phyloP scores from a whole-genome alignment of 2,797 vertebrate species.

The Poecilia velifera region DNA sequence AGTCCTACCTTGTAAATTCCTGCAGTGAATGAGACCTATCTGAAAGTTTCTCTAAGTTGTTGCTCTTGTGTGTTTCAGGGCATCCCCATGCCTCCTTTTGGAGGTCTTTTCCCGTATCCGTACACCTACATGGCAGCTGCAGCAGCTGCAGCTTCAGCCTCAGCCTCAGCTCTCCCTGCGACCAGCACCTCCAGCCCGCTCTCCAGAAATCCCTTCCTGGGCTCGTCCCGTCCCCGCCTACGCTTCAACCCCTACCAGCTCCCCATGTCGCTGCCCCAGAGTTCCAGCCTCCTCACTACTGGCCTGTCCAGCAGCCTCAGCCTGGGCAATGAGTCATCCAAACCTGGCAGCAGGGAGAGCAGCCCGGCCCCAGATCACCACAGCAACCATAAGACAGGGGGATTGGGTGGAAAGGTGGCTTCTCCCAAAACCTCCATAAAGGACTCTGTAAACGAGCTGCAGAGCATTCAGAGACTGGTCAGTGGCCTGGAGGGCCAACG shows the following conservation, averaged over 20 bases:
- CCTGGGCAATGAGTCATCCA: constrained; percentile 86
- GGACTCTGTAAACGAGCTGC: constrained; percentile 95
- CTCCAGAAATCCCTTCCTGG: constrained; percentile 89
- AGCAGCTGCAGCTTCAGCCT: constrained; percentile 90
- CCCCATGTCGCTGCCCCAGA: constrained; percentile 90
- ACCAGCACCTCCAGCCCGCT: constrained; percentile 84
- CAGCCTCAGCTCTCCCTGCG: constrained; percentile 89
- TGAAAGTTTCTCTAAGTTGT: background rate
- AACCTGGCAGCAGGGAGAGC: constrained; percentile 88
- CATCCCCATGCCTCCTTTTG: constrained; percentile 98
- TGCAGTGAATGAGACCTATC: background rate
- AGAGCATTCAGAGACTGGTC: constrained; percentile 98
- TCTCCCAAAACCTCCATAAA: constrained; percentile 90
- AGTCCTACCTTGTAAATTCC: background rate
- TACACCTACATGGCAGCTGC: constrained; percentile 99
- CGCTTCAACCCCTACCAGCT: constrained; percentile 98
- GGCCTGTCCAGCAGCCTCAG: constrained; percentile 82
- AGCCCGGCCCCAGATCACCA: constrained; percentile 89
- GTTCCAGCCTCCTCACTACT: constrained; percentile 88
- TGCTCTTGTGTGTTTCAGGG: constrained; percentile 80
- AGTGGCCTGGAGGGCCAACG: constrained; percentile 94
- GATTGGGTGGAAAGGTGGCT: constrained; percentile 73
- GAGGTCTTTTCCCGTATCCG: constrained; percentile 95
- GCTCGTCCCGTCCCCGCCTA: constrained; percentile 88
- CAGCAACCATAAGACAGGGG: constrained; percentile 85